A percentile compares a stretch with the other conserved stretches of the same genome.
phyloP scores from a whole-genome alignment of 2,797 vertebrate species.

The Arremon brunneinucha region DNA sequence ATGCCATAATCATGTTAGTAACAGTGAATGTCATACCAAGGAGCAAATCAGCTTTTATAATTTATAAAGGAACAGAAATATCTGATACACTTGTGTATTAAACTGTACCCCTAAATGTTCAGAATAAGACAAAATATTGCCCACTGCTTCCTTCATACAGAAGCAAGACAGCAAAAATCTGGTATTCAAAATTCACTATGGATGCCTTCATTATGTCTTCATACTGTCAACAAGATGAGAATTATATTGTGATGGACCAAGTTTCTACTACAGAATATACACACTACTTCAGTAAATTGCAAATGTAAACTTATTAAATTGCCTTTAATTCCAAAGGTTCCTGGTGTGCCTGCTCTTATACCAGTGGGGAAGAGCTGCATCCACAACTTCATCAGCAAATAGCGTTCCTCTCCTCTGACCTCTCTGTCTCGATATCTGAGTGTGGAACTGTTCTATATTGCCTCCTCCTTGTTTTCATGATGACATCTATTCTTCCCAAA shows the following conservation, averaged over 20 bases:
- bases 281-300: background rate
- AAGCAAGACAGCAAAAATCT: background rate
- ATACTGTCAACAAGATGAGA: background rate
- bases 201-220: background rate
- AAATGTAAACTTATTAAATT: background rate
- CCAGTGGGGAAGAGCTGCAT: background rate
- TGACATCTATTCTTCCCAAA: background rate
- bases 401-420: background rate
- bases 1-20: background rate
- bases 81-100: background rate
- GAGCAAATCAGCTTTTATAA: background rate
- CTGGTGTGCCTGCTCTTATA: background rate
- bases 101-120: background rate
- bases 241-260: background rate
- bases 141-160: background rate
- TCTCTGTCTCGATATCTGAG: background rate
- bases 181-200: background rate
- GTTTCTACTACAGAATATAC: background rate
- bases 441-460: background rate
- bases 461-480: background rate
- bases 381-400: background rate
- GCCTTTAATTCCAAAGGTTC: background rate
- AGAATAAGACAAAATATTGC: background rate
- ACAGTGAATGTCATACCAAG: background rate
- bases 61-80: background rate